Conservation (phyloP, 2,113 vertebrate genomes). For the Noctilio leporinus region DNA sequence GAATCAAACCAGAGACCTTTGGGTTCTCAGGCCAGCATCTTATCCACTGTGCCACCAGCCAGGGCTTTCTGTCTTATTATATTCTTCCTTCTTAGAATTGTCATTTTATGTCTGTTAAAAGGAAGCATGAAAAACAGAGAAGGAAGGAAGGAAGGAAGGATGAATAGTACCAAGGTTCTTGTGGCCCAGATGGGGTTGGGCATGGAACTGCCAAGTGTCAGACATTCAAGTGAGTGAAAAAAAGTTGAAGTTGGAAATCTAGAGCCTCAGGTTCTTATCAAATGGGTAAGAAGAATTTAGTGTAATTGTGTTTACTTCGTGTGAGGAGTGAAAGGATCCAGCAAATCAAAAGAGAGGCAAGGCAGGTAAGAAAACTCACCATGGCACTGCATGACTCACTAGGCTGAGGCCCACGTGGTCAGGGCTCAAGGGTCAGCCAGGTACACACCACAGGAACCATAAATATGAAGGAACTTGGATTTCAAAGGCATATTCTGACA, state of each 20-base stretch:
- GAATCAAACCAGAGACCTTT: too few relatives aligned
- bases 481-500: background rate
- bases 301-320: background rate
- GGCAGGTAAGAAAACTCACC: background rate
- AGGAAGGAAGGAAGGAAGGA: background rate
- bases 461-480: background rate
- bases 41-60: too few relatives aligned
- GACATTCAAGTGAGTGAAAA: background rate
- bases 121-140: background rate
- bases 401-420: background rate
- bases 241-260: background rate
- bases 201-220: background rate
- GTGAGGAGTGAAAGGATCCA: background rate
- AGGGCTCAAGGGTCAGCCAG: background rate
- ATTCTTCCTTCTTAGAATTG: background rate
- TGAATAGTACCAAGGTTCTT: background rate
- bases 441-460: background rate
- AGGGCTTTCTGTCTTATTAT: background rate
- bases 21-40: too few relatives aligned
- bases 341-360: background rate
- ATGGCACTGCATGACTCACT: too few relatives aligned
- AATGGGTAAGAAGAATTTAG: background rate
- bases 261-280: background rate
- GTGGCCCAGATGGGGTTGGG: background rate
- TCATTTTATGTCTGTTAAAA: background rate